A percentile compares a stretch with the other conserved stretches of the same genome.
phyloP scores from a whole-genome alignment of 2,888 invertebrate genomes.

The Drosophila melanocephala region DNA sequence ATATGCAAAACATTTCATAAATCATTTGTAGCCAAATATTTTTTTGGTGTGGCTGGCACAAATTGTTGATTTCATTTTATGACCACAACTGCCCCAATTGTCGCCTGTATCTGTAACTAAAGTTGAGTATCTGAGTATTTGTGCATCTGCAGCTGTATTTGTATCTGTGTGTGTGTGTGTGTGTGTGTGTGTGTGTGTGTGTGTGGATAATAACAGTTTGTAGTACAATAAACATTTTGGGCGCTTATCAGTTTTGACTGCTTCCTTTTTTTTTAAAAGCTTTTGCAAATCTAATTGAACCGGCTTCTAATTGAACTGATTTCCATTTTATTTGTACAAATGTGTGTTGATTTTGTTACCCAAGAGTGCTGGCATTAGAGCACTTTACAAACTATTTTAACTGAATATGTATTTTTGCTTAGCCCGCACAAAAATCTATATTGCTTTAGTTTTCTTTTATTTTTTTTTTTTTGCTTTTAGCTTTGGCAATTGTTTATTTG shows the following conservation, averaged over 20 bases:
- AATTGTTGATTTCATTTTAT: conserved; percentile 64
- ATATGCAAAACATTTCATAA: conserved; percentile 58
- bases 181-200: conserved; percentile 9
- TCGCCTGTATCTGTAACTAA: conserved; percentile 34
- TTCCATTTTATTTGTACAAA: neutral
- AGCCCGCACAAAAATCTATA: conserved; percentile 5
- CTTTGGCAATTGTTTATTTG: conserved; percentile 20
- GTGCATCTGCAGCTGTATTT: conserved; percentile 5
- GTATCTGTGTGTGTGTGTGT: conserved; percentile 1
- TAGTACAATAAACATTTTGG: conserved; percentile 54
- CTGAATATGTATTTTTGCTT: conserved; percentile 14
- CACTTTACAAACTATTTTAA: conserved; percentile 29
- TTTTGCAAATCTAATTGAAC: conserved; percentile 32
- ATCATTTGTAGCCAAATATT: conserved; percentile 67
- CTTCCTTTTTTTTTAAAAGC: conserved; percentile 24
- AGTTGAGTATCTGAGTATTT: conserved; percentile 3
- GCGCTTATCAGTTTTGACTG: conserved; percentile 52
- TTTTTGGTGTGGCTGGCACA: conserved; percentile 49
- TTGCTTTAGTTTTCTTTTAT: neutral
- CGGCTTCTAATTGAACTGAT: conserved; percentile 30
- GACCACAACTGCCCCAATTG: conserved; percentile 46
- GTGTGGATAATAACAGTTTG: conserved; percentile 60
- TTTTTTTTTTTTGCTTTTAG: neutral
- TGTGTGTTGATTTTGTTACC: neutral
- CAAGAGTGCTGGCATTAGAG: conserved; percentile 18